A percentile compares a stretch with the other conserved stretches of the same genome.
Evolutionary conservation across 2,888 invertebrate genomes (phyloP).

Genomic region (Frankliniella intonsa): DNA sequence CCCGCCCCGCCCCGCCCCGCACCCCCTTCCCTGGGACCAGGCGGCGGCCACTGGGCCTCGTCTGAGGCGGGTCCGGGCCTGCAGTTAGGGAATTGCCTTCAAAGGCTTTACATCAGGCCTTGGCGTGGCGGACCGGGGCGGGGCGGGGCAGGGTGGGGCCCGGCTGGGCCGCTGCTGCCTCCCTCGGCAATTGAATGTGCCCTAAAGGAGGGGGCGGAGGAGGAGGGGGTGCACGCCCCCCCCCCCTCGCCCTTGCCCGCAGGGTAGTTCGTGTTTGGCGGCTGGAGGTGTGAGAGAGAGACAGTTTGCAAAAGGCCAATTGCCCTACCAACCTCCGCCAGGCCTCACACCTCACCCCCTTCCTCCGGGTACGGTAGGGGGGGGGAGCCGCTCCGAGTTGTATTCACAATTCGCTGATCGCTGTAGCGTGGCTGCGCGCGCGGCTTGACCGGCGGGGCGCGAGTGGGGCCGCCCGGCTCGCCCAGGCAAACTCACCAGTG

Average conservation of each 20-base stretch:
- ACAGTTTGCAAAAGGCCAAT: no score
- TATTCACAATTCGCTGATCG: neutral
- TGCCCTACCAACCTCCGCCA: no score
- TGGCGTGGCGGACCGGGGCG: neutral
- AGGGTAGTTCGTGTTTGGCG: no score
- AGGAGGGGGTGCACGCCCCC: neutral
- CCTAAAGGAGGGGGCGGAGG: neutral
- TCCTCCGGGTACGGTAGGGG: neutral
- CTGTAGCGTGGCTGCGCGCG: neutral
- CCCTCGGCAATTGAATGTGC: conserved; percentile 15
- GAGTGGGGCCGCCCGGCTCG: neutral
- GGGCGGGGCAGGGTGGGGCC: no score
- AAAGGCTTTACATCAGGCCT: conserved; percentile 22
- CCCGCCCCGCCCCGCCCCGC: neutral
- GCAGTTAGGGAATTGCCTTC: conserved; percentile 22
- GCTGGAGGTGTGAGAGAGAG: no score
- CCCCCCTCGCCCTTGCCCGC: no score
- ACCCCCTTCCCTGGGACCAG: neutral
- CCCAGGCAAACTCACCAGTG: neutral
- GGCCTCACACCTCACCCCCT: no score
- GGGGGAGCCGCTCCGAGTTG: neutral
- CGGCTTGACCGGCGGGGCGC: neutral
- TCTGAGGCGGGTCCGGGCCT: neutral
- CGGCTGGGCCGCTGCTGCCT: neutral
- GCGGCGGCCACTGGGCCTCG: neutral